Base-by-base conservation (phyloP, 2,888 invertebrate species). In the Lithophane socia region DNA sequence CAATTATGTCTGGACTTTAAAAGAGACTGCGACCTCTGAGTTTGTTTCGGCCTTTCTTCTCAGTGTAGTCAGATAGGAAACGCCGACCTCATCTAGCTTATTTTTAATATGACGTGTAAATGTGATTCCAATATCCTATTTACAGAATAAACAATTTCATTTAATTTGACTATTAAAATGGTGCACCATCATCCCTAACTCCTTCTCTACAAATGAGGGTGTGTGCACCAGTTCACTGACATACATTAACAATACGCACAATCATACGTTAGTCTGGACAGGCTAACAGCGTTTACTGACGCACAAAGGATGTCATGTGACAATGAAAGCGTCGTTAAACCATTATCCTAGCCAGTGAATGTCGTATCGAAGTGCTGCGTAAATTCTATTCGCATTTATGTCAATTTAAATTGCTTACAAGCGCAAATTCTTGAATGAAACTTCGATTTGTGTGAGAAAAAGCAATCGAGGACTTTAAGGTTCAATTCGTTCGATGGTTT, bases 241-340 rank as follows among this genome's bases (percentile, higher is more conserved):
- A 69, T 44, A 47, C 42, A 52, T 29, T 56, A 24, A 82, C 69
- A 72, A 77, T 63, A 77, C 24, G 67, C 37, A 68, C 69, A 12
- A 42, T 42, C 68, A 70, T 75, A 78, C 58, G 37, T 79, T 52
- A 80, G 63, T 67, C 75, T 52, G 69, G 73, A 61, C 84, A 67
- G 74, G 71, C 77, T 76, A 71, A 77, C 77, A 58, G 42, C 77
- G 63, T 66, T 77, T 52, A 73, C 74, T 75, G 84, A 68, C 75
- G 75, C 71, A 86, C 87, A 85, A 86, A 84, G 76, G 76, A 84
- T 81, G 87, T 75, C 75, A 69, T 71, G 78, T 86, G 84, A 78
- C 84, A 85, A 84, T 75, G 78, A 78, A 78, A 76, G 64, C 78
- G 69, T 69, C 77, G 78, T 84, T 86, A 68, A 79, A 71, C 78